Percentiles rank a stretch among this genome's conserved stretches.
Evolutionary conservation across 2,888 invertebrate species (phyloP).

Genomic region (Dorcus hopei): DNA sequence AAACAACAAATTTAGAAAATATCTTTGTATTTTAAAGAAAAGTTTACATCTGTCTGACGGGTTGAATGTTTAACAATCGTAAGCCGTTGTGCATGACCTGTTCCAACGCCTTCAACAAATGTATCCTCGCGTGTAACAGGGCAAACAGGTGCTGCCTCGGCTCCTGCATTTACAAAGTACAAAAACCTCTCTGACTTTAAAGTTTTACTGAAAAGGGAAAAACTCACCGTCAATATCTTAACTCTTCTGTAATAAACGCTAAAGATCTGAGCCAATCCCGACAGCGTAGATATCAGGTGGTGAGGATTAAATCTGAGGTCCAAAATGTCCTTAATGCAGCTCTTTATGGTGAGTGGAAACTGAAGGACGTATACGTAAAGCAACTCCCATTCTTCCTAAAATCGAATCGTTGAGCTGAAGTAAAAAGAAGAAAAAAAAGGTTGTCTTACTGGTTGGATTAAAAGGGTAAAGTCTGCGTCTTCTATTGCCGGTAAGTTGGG

Average conservation of each 20-base stretch:
- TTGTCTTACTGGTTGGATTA: conserved; percentile 62
- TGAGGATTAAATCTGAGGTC: conserved; percentile 61
- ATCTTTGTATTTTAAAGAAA: too few species aligned
- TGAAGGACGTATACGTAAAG: conserved; percentile 65
- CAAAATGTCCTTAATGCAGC: conserved; percentile 52
- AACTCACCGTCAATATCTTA: conserved; percentile 66
- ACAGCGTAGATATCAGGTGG: conserved; percentile 62
- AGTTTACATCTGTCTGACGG: conserved; percentile 66
- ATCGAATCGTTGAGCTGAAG: conserved; percentile 27
- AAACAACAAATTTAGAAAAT: too few species aligned
- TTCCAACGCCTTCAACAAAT: conserved; percentile 63
- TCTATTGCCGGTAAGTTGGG: conserved; percentile 58
- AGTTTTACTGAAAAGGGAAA: neutral
- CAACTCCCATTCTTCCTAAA: conserved; percentile 76
- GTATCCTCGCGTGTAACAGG: conserved; percentile 65
- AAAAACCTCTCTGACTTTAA: neutral
- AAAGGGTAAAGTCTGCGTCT: conserved; percentile 59
- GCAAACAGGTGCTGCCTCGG: conserved; percentile 65
- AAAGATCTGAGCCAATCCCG: conserved; percentile 61
- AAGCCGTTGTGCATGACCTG: conserved; percentile 63
- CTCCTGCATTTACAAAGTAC: conserved; percentile 55
- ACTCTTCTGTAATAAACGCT: conserved; percentile 73
- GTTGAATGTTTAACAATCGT: conserved; percentile 62
- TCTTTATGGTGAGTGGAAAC: conserved; percentile 60
- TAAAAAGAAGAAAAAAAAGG: neutral